Base-by-base conservation (phyloP, 2,113 vertebrate genomes). In the Scopus umbretta region DNA sequence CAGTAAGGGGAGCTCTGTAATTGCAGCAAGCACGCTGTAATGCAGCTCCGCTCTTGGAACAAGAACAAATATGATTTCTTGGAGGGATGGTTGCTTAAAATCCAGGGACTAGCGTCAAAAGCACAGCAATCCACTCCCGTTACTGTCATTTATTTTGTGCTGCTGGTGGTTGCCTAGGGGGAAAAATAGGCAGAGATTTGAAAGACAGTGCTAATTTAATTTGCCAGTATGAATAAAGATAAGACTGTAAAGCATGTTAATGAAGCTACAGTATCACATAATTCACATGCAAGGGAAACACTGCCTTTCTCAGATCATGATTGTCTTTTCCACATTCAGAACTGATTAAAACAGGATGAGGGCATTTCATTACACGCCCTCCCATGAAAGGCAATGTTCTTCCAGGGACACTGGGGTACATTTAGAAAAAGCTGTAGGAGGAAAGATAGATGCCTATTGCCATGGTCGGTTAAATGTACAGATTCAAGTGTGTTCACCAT, bases 161-260 rank as follows among this genome's bases (percentile, higher is more conserved):
- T 95, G 88, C 89, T 34, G 38, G 59, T 91, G 88, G 43, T 58
- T 96, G 97, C 80, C 95, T 36, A 4, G 66, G 36, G 90, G 80
- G 59, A 61, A 84, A 93, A 86, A 43, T 30, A 59, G 62, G 84
- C 93, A 49, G 79, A 45, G 95, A 95, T 93, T 87, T 89, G 97
- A 97, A 94, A 97, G 97, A 95, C 96, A 84, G 92, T 30, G 90
- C 96, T 98, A 96, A 98, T 98, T 98, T 97, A 98, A 98, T 98
- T 98, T 97, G 96, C 91, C 95, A 90, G 95, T 56, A 94, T 95
- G 95, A 97, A 92, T 97, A 97, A 96, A 97, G 93, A 97, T 92
- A 96, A 97, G 96, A 90, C 88, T 88, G 97, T 92, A 96, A 88
- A 88, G 34, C 79, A 89, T 40, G 93, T 95, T 95, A 97, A 96